A percentile compares a stretch with the other conserved stretches of the same genome.
Conservation (phyloP, 2,113 vertebrate genomes). For the Crypturellus undulatus region DNA sequence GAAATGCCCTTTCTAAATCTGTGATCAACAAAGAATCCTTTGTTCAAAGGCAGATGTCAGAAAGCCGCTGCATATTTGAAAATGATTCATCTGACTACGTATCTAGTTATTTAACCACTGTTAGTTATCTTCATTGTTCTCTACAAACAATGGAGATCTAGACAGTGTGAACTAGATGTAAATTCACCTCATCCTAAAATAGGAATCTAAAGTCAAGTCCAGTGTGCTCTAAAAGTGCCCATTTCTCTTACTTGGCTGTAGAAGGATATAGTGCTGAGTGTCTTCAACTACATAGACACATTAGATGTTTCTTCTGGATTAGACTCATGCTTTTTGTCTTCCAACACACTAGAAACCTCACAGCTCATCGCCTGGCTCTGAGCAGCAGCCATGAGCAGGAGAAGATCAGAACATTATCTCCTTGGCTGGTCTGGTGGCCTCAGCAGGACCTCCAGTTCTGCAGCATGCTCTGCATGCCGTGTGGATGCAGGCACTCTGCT, state of each 20-base stretch:
- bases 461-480: rapidly evolving
- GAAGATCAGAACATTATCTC: background rate
- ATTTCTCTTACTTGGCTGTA: background rate
- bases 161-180: background rate
- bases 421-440: rapidly evolving
- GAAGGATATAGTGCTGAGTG: background rate
- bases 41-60: background rate
- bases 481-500: background rate
- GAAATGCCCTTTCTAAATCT: background rate
- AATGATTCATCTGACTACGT: background rate
- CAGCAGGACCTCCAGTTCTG: background rate
- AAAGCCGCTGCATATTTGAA: background rate
- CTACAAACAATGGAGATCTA: background rate
- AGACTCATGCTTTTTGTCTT: background rate
- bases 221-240: background rate
- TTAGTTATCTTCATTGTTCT: background rate
- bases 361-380: background rate
- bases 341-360: background rate
- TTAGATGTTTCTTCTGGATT: background rate
- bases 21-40: background rate
- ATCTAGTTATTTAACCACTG: background rate
- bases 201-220: background rate
- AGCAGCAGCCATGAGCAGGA: background rate
- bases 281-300: background rate
- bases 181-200: background rate